phyloP scores from a whole-genome alignment of 64 coral and sea anemone genomes.

The Porites australiensis region DNA sequence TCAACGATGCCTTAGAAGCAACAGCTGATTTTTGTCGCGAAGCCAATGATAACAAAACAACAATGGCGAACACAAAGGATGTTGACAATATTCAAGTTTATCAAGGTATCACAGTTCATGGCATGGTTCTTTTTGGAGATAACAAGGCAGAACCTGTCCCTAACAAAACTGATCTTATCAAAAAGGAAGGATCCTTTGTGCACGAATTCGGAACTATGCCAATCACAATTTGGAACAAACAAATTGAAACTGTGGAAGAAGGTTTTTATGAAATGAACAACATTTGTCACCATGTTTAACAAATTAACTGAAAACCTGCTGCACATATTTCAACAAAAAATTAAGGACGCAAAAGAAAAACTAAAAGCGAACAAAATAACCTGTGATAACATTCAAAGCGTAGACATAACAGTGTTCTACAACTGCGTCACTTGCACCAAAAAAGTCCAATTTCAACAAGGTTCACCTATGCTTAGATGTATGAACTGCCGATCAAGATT shows the following conservation, averaged over 20 bases:
- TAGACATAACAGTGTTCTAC: conserved; percentile 54
- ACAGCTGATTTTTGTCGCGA: conserved; percentile 59
- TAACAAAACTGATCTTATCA: conserved; percentile 66
- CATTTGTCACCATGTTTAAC: conserved; percentile 68
- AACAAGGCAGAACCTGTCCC: conserved; percentile 62
- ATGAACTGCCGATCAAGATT: conserved; percentile 51
- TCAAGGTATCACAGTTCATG: conserved; percentile 61
- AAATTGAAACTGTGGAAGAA: conserved; percentile 48
- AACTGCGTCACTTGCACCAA: conserved; percentile 63
- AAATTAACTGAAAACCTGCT: conserved; percentile 54
- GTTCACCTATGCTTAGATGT: conserved; percentile 70
- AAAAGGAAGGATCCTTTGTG: conserved; percentile 80
- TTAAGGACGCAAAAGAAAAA: conserved; percentile 50
- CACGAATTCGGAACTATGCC: conserved; percentile 73
- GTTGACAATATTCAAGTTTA: conserved; percentile 75
- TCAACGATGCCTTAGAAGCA: conserved; percentile 75
- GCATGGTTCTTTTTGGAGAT: conserved; percentile 76
- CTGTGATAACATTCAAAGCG: conserved; percentile 61
- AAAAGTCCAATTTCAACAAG: conserved; percentile 60
- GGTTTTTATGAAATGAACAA: conserved; percentile 78
- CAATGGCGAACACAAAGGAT: conserved; percentile 58
- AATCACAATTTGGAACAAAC: conserved; percentile 81
- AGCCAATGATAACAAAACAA: conserved; percentile 9
- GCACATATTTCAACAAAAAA: conserved; percentile 44
- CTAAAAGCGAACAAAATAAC: conserved; percentile 56